Evolutionary conservation across 2,888 invertebrate genomes (phyloP), one percentile per base, ranked within the genome.

Genomic region (Torymus texanus): DNA sequence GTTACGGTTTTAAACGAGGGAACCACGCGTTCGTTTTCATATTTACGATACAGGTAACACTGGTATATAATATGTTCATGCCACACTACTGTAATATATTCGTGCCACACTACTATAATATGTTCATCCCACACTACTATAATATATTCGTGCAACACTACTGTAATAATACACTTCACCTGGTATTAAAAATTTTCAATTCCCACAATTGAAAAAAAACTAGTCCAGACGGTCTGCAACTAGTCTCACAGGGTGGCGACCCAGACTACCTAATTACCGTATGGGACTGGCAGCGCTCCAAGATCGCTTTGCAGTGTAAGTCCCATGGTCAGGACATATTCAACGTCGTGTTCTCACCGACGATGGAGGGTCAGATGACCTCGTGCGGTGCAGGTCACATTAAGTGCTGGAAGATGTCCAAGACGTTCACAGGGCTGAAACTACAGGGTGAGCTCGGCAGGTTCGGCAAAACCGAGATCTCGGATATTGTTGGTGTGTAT

Each of bases 401-500:
- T 50, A 97, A 97, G 89, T 97, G 97, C 90, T 98, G 97, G 97
- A 97, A 96, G 92, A 97, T 97, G 95, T 95, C 95, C 0, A 89
- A 93, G 82, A 97, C 98, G 0, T 98, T 97, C 87, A 98, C 97
- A 0, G 97, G 97, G 0, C 91, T 97, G 0, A 98, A 98, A 90
- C 91, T 98, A 10, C 94, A 97, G 90, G 97, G 97, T 1, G 94
- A 95, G 86, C 89, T 96, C n/a, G 97, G 97, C 0, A 93, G 96
- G 86, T 98, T 97, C 89, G 97, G 97, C 1, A 96, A 96, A 91
- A 97, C 97, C 0, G 97, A 97, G 90, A 96, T 97, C 84, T 96
- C 96, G 59, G 97, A 97, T 87, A 95, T 97, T 14, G 92, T 95
- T 72, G 96, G 96, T 0, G 94, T 96, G 75, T 95, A 94, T 85